These are phyloP conservation scores for Hirudo medicinalis DNA, from an alignment of 1,140 invertebrate genomes.

Conservation along the genomic window DNA sequence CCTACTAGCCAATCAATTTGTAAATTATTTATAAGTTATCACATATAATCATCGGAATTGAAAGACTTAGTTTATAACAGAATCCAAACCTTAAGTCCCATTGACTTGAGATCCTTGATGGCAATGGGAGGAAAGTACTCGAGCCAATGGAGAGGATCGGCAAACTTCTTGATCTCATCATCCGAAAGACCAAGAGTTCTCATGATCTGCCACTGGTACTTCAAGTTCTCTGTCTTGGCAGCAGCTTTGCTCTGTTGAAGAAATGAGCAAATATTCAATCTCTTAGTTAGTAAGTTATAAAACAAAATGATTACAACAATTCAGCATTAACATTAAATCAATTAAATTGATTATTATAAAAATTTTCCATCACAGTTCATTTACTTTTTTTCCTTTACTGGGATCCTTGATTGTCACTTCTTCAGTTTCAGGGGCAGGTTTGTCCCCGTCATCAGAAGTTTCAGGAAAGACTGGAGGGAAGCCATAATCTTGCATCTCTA, in stretches of 20 bases:
- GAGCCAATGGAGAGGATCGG: slow-evolving; percentile 74
- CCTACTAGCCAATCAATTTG: too few species aligned
- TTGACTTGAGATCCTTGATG: slow-evolving; percentile 66
- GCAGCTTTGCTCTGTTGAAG: slow-evolving; percentile 71
- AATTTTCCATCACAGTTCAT: slow-evolving; percentile 9
- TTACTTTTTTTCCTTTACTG: slow-evolving; percentile 83
- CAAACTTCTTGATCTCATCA: slow-evolving; percentile 77
- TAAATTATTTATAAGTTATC: too few species aligned
- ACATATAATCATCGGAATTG: neutral
- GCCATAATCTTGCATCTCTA: slow-evolving; percentile 82
- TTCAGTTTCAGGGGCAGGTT: slow-evolving; percentile 40
- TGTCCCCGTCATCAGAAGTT: slow-evolving; percentile 34
- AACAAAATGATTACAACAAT: too few species aligned
- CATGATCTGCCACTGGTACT: slow-evolving; percentile 99
- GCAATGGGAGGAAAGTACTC: slow-evolving; percentile 81
- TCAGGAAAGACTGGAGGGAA: slow-evolving; percentile 80
- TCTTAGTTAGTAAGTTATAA: neutral
- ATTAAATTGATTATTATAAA: neutral
- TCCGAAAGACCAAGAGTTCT: slow-evolving; percentile 71
- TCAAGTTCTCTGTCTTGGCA: slow-evolving; percentile 73
- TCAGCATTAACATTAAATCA: slow-evolving; percentile 6
- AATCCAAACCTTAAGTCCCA: slow-evolving; percentile 65
- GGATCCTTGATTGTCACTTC: slow-evolving; percentile 64
- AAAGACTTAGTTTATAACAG: neutral
- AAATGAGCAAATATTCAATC: slow-evolving; percentile 7